These are phyloP conservation scores for Nemotelus nigrinus DNA, from an alignment of 2,888 invertebrate genomes.

Conservation along the genomic window DNA sequence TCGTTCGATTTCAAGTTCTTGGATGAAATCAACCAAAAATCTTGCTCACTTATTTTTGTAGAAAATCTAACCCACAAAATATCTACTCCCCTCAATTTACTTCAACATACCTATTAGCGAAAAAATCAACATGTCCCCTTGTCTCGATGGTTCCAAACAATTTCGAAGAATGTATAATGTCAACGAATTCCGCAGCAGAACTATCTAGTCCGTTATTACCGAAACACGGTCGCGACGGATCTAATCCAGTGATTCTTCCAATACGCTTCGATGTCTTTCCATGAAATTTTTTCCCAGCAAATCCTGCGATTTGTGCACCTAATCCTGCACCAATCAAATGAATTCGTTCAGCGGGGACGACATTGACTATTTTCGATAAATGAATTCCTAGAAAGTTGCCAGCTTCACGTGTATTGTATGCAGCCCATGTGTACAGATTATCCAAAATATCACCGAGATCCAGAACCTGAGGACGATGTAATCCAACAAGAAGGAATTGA, in stretches of 20 bases:
- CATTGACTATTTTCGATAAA: neutral
- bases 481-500: too few species aligned
- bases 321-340: constrained; percentile 48
- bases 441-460: constrained; percentile 24
- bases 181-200: constrained; percentile 49
- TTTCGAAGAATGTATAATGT: constrained; percentile 49
- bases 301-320: constrained; percentile 50
- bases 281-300: constrained; percentile 48
- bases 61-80: neutral
- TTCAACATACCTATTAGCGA: constrained; percentile 47
- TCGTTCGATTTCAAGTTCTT: neutral
- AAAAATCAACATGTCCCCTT: constrained; percentile 51
- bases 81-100: neutral
- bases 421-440: constrained; percentile 42
- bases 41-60: neutral
- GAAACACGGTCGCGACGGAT: constrained; percentile 52
- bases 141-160: constrained; percentile 45
- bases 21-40: neutral
- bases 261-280: constrained; percentile 46
- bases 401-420: constrained; percentile 34
- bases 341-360: constrained; percentile 15
- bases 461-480: neutral
- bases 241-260: constrained; percentile 50
- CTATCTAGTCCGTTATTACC: constrained; percentile 38
- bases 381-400: constrained; percentile 20